Percentiles rank a stretch among this genome's conserved stretches.
phyloP scores from a whole-genome alignment of 1,140 invertebrate species.

The Apis mellifera region Amel_HAv3.1 CM009939.2:5158501-5159000 shows the following conservation, averaged over 20 bases:
- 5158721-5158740: slow-evolving; percentile 62
- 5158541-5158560: no score
- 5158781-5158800: slow-evolving; percentile 70
- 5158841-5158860: slow-evolving; percentile 21
- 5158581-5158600: neutral
- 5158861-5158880: slow-evolving; percentile 60
- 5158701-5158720: slow-evolving; percentile 57
- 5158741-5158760: slow-evolving; percentile 37
- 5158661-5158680: neutral
- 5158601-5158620: neutral
- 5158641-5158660: no score
- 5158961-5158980: slow-evolving; percentile 19
- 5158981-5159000: no score
- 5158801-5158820: slow-evolving; percentile 67
- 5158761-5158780: slow-evolving; percentile 47
- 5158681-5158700: slow-evolving; percentile 48
- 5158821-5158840: slow-evolving; percentile 50
- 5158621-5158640: no score
- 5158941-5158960: slow-evolving; percentile 1
- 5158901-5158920: neutral
- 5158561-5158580: neutral
- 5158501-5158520: no score
- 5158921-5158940: neutral
- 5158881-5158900: slow-evolving; percentile 29
- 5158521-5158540: no score